Conservation (phyloP, 2,113 vertebrate genomes). For the Notiomystis cincta region DNA sequence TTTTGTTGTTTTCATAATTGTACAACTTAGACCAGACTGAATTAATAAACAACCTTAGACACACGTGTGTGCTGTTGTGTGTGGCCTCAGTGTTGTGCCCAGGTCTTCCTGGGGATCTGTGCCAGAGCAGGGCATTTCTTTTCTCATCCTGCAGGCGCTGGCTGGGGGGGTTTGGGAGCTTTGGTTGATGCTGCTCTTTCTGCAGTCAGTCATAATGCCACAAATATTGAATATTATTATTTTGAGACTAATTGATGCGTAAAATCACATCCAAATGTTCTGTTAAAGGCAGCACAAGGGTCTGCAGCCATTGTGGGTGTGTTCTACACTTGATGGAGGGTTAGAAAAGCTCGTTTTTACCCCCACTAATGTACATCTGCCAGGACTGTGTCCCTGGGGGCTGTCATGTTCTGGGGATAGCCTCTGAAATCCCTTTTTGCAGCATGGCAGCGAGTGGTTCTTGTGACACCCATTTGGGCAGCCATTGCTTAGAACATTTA, state of each 20-base stretch:
- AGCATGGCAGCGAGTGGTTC: accelerated
- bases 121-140: neutral
- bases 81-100: neutral
- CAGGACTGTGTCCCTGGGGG: neutral
- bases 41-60: constrained; percentile 84
- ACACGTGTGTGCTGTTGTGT: neutral
- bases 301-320: neutral
- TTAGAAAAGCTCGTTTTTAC: neutral
- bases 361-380: neutral
- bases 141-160: neutral
- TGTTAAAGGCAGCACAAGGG: neutral
- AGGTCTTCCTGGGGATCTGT: neutral
- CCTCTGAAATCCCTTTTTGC: neutral
- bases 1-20: constrained; percentile 92
- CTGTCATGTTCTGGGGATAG: neutral
- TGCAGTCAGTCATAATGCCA: neutral
- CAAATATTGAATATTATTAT: neutral
- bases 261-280: neutral
- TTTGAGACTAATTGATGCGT: neutral
- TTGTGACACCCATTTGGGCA: neutral
- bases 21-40: constrained; percentile 78
- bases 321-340: accelerated
- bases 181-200: neutral
- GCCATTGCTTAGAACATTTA: neutral
- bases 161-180: neutral